Percentiles rank a stretch among this genome's conserved stretches.
Conservation (phyloP, 1,140 invertebrate species). For the Lerema accius region DNA sequence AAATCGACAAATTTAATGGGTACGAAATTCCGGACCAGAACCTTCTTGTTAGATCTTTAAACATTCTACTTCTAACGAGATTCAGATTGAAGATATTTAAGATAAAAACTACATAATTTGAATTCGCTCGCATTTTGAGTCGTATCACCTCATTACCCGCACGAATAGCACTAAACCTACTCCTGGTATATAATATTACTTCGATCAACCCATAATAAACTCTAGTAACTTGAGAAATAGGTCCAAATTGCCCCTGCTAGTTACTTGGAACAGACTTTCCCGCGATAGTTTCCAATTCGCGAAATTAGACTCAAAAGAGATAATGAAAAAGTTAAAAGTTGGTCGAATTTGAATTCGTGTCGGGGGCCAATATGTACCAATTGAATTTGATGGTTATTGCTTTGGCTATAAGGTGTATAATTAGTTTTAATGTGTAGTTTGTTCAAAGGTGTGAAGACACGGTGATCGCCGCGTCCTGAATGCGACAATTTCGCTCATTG, state of each 20-base stretch:
- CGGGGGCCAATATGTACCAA: constrained; percentile 34
- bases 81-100: constrained; percentile 53
- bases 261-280: constrained; percentile 8
- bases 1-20: constrained; percentile 30
- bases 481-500: constrained; percentile 75
- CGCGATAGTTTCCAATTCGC: constrained; percentile 51
- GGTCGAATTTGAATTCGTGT: constrained; percentile 56
- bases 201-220: constrained; percentile 40
- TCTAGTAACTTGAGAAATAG: constrained; percentile 21
- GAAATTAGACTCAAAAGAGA: constrained; percentile 72
- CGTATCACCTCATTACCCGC: constrained; percentile 74
- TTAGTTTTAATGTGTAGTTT: constrained; percentile 29
- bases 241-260: constrained; percentile 37
- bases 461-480: constrained; percentile 55
- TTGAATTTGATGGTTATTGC: constrained; percentile 45
- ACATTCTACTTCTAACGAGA: constrained; percentile 41
- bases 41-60: constrained; percentile 33
- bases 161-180: constrained; percentile 63
- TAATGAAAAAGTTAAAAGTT: constrained; percentile 66
- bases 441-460: constrained; percentile 67
- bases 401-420: constrained; percentile 37
- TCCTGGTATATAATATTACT: constrained; percentile 49
- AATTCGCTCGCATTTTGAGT: constrained; percentile 68
- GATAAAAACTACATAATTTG: constrained; percentile 67
- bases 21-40: constrained; percentile 22